Percentiles rank a stretch among this genome's conserved stretches.
phyloP scores from a whole-genome alignment of 2,113 vertebrate species.

The Nibea albiflora region DNA sequence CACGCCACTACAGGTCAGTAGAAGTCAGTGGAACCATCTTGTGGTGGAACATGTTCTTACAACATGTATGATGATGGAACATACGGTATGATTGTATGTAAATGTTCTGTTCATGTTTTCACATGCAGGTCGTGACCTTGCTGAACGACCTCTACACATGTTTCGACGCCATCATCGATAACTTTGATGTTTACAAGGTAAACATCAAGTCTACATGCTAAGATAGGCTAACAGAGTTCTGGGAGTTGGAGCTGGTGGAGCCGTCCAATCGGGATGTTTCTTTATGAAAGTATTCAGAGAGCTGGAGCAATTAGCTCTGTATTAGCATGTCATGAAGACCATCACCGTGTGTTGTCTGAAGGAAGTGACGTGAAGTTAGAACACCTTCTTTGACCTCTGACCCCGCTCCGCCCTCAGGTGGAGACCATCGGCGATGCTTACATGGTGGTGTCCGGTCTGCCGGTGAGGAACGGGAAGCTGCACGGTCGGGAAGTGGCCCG shows the following conservation, averaged over 20 bases:
- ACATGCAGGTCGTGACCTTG: slow-evolving; percentile 88
- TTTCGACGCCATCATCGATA: slow-evolving; percentile 97
- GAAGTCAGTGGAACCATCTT: not conserved
- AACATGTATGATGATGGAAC: no score
- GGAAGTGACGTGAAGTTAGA: no score
- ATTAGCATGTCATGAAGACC: no score
- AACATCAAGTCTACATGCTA: not conserved
- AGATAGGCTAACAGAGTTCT: not conserved
- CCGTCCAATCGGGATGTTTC: no score
- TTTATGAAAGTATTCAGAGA: no score
- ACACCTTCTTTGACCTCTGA: no score
- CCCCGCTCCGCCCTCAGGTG: slow-evolving; percentile 81
- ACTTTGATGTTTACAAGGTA: slow-evolving; percentile 97
- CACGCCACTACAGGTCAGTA: slow-evolving; percentile 89
- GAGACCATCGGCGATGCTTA: slow-evolving; percentile 97
- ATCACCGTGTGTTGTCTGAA: no score
- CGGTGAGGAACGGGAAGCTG: slow-evolving; percentile 89
- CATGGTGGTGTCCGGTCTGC: slow-evolving; percentile 96
- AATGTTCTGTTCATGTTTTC: not conserved
- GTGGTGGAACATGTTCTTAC: no score
- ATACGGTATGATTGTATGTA: not conserved
- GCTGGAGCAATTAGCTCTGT: no score
- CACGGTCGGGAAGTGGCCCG: slow-evolving; percentile 90
- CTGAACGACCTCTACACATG: slow-evolving; percentile 94
- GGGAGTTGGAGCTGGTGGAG: no score